Evolutionary conservation across 2,797 vertebrate species (phyloP), one percentile per base, ranked within the genome.

Genomic region (Miichthys miiuy): DNA sequence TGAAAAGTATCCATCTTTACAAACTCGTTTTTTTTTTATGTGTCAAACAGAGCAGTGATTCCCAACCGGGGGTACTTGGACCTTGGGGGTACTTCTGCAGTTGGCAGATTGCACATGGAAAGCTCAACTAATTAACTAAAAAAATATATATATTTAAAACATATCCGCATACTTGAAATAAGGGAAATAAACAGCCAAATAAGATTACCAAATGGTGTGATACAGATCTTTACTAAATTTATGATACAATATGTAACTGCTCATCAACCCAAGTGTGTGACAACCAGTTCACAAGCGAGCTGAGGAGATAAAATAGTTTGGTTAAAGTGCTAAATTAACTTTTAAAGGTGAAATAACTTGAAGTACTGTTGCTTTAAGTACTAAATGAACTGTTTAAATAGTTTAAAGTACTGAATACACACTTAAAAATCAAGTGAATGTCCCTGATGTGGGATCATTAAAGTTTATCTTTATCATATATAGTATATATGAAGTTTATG

Each of bases 1-100:
- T 71, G 65, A 65, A 54, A 61, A 75, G 54, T 4, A 77, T 71
- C 61, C 55, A 71, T 79, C 71, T 82, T 77, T 46, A 34, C 64
- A 61, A 27, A 61, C 25, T 34, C 7, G 4, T 16, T 13, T 56
- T 42, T 60, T 68, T 16, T 61, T 68, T 16, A 14, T 21, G 46
- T 58, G 52, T 56, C 6, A 18, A 67, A 20, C 2, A 38, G 5
- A 52, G 23, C 27, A 9, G 21, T 4, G 11, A 50, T 21, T 63
- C 34, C 17, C 2, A 44, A 12, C 5, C n/a, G 7, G 42, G 27
- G 16, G 21, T 14, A 8, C 23, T 14, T 52, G 12, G 17, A 52
- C 7, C n/a, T 46, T 18, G 4, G 17, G 1, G 38, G 2, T 7
- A 41, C 34, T 38, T 38, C 34, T 38, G 34, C 34, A 38, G 34